Evolutionary conservation across 2,113 vertebrate genomes (phyloP).

Genomic region (Entelurus aequoreus): DNA sequence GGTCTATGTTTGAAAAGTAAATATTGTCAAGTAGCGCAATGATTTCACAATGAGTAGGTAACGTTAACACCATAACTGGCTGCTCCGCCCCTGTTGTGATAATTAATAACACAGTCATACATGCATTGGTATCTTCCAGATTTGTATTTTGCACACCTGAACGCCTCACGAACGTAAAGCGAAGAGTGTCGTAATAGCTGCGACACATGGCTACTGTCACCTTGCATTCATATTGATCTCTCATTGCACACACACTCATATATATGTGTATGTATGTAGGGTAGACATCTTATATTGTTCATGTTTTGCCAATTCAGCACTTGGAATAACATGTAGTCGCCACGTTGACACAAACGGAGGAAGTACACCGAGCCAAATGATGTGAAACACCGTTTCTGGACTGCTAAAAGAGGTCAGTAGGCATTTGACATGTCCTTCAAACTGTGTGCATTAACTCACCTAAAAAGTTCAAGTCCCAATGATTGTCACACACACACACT

Average conservation of each 20-base stretch:
- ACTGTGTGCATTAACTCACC: no score
- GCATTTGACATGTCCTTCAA: background rate
- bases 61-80: constrained; percentile 5
- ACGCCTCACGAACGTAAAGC: constrained; percentile 5
- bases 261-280: no score
- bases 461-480: no score
- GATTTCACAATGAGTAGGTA: background rate
- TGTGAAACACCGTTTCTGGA: constrained; percentile 70
- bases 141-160: background rate
- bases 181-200: background rate
- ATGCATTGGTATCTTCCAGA: background rate
- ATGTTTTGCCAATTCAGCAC: constrained; percentile 51
- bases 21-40: constrained; percentile 4
- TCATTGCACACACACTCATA: no score
- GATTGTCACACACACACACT: no score
- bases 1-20: constrained; percentile 39
- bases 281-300: background rate
- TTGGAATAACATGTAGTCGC: constrained; percentile 58
- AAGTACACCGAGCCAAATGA: constrained; percentile 64
- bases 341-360: constrained; percentile 59
- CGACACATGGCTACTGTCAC: background rate
- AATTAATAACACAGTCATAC: background rate
- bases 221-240: background rate
- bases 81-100: background rate
- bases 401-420: constrained; percentile 62